Evolutionary conservation across 35 echinoderm and acorn worm species (phyloP), one percentile per base, ranked within the genome.

Genomic region (Nesometra sesokonis): DNA sequence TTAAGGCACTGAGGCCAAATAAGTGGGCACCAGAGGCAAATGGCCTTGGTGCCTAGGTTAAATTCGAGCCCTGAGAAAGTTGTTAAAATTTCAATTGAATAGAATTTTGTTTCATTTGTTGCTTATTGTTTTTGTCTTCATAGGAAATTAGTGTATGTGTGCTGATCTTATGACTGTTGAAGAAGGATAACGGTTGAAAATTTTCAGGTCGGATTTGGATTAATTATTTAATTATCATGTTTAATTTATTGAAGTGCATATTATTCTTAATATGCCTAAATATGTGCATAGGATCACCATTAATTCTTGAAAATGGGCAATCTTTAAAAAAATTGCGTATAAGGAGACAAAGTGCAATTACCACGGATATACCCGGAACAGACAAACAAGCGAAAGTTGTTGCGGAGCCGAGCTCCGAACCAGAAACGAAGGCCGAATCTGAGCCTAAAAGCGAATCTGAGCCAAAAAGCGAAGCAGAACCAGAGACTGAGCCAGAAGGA

Each of bases 391-490:
- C 39, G 37, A 89, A 94, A 85, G 33, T 76, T 80, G 81, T 77
- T 36, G 32, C 80, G 47, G 38, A 79, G 47, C 36, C 47, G 11
- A 82, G 78, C 43, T 32, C 83, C 30, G 84, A 79, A 39, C 0
- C 82, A 35, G 82, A 90, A 47, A 35, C 37, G 17, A 37, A 84
- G 4, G 23, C 0, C 15, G 88, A 90, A 87, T 47, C 77, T 29
- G 85, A 90, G 67, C 31, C 77, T 32, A 88, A 93, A 90, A 86
- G 88, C 78, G 84, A 38, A 57, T 30, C 82, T 37, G 88, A 85
- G 37, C 46, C 19, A 31, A 87, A 89, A 78, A 43, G 52, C 13
- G 91, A 86, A 82, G 27, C 79, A 17, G 92, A 90, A 87, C 79
- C 88, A 33, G 79, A 84, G 15, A 46, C 84, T 31, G 88, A 90